phyloP scores from a whole-genome alignment of 2,888 invertebrate genomes.

The Caenorhabditis uteleia region DNA sequence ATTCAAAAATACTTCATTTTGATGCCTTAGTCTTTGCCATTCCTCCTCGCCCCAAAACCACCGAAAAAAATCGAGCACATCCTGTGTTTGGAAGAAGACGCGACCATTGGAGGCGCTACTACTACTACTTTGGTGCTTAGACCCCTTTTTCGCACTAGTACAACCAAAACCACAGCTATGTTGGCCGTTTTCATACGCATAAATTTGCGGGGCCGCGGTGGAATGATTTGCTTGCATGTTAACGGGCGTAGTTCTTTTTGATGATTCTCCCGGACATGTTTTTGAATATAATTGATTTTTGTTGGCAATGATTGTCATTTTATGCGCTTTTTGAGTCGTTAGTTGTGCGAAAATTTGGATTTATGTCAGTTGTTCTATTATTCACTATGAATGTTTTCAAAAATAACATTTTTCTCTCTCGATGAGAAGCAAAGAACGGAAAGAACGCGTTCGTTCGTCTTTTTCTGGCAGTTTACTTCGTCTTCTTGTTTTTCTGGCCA shows the following conservation, averaged over 20 bases:
- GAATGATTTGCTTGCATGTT: background rate
- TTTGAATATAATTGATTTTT: background rate
- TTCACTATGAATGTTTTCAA: background rate
- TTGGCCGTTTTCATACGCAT: slow-evolving; percentile 19
- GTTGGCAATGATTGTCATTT: no score
- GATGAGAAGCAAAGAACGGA: no score
- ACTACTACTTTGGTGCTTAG: background rate
- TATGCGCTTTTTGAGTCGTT: background rate
- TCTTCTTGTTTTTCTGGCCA: no score
- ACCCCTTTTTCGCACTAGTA: background rate
- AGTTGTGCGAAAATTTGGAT: background rate
- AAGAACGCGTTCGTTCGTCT: no score
- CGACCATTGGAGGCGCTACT: background rate
- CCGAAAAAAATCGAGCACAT: slow-evolving; percentile 2
- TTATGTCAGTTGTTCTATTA: background rate
- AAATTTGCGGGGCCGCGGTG: slow-evolving; percentile 36
- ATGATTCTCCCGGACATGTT: no score
- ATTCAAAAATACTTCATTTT: no score
- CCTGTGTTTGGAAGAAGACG: background rate
- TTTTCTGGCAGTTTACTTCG: no score
- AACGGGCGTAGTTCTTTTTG: background rate
- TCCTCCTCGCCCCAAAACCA: no score
- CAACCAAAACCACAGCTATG: background rate
- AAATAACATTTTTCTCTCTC: no score
- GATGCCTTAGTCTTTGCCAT: no score